Percentiles rank a stretch among this genome's conserved stretches.
phyloP scores from a whole-genome alignment of 2,888 invertebrate genomes.

The Furcula furcula region DNA sequence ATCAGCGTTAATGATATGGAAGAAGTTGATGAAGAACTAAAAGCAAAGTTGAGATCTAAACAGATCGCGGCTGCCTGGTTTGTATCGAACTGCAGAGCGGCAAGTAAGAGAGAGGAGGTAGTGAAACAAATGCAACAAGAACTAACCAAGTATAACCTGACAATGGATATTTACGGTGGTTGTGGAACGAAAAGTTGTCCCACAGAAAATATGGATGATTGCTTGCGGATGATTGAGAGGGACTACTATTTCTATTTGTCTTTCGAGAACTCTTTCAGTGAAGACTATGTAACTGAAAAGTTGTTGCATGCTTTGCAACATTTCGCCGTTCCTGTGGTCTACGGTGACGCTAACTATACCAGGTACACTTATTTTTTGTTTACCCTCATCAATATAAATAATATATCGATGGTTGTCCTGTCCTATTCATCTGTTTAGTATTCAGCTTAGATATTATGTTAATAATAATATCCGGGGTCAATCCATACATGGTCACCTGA shows the following conservation, averaged over 20 bases:
- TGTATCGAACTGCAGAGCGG: slow-evolving; percentile 46
- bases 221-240: slow-evolving; percentile 36
- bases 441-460: too few relatives aligned
- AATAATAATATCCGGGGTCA: too few relatives aligned
- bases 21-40: slow-evolving; percentile 34
- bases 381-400: too few relatives aligned
- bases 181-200: slow-evolving; percentile 45
- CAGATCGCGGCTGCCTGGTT: slow-evolving; percentile 54
- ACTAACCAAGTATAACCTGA: slow-evolving; percentile 32
- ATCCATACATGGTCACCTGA: too few relatives aligned
- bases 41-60: slow-evolving; percentile 35
- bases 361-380: too few relatives aligned
- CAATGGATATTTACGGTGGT: slow-evolving; percentile 45
- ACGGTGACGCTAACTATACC: slow-evolving; percentile 58
- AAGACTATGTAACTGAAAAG: slow-evolving; percentile 64
- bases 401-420: too few relatives aligned
- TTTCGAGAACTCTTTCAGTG: slow-evolving; percentile 54
- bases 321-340: slow-evolving; percentile 55
- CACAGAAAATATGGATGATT: slow-evolving; percentile 25
- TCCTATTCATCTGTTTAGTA: too few relatives aligned
- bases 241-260: slow-evolving; percentile 60
- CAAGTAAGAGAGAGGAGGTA: slow-evolving; percentile 33
- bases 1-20: slow-evolving; percentile 36
- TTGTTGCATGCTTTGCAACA: slow-evolving; percentile 45
- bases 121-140: slow-evolving; percentile 30